Evolutionary conservation across 2,797 vertebrate species (phyloP), one percentile per base, ranked within the genome.

Genomic region (Babyrousa celebensis): DNA sequence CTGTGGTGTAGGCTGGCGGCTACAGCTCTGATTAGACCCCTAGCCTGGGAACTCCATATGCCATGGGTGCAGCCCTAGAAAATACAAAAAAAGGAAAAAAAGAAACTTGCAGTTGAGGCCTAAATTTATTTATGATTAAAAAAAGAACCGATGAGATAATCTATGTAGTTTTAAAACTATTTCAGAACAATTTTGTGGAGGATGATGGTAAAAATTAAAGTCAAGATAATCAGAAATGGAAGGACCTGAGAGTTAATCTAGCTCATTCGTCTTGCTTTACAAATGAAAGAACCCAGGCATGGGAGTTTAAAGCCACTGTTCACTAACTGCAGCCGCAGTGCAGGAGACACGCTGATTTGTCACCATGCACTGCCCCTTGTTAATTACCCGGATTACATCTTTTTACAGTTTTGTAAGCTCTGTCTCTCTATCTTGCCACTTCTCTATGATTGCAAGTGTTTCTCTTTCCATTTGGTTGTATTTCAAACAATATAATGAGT

Each of bases 121-220:
- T 36, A 60, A 48, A 78, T 89, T 65, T 78, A 85, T 52, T 58
- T 67, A 72, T 56, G 52, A 77, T 89, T n/a, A n/a, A 5, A 5
- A 74, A 12, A 78, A 52, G 20, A 14, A 52, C n/a, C 4, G 36
- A 36, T 36, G 36, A 48, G 43, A 48, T 48, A 48, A 48, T 48
- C 32, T 27, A 18, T 27, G 10, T 16, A 78, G 11, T 62, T 87
- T 96, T 92, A 71, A 32, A 92, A 72, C 23, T n/a, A 84, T 48
- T 87, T 95, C 86, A 78, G 43, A 75, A 62, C 12, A 40, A 21
- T 40, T 89, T 94, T 43, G 56, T 95, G 52, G 52, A 88, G 36
- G 56, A 58, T 62, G 58, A 68, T 79, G 36, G 72, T 15, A 77
- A 85, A 89, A 96, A 65, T 43, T 43, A 67, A 89, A 89, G 85